A percentile compares a stretch with the other conserved stretches of the same genome.
phyloP scores from a whole-genome alignment of 2,888 invertebrate genomes.

The Lepidocyrtoides sp. region DNA sequence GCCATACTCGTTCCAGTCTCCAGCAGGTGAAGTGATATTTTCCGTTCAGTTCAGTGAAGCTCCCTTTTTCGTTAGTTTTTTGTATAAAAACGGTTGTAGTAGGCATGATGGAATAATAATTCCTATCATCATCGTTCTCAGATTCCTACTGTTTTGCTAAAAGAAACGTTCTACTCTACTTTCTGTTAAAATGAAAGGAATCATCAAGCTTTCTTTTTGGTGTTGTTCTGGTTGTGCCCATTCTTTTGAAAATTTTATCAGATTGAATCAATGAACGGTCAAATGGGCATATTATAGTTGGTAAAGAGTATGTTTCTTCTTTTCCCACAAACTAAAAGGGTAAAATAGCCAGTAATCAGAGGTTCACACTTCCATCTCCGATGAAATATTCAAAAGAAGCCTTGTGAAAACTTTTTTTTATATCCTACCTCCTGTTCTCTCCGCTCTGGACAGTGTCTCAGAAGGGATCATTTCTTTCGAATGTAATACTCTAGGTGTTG shows the following conservation, averaged over 20 bases:
- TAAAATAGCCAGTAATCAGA: neutral
- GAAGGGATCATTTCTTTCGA: conserved; percentile 1
- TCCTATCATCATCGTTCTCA: neutral
- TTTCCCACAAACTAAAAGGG: neutral
- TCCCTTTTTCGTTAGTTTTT: no score
- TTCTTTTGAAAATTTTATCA: neutral
- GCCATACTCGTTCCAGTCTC: conserved; percentile 32
- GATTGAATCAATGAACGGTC: conserved; percentile 1
- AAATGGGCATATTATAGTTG: neutral
- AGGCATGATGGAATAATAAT: no score
- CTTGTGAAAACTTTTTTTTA: neutral
- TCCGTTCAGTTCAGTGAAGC: neutral
- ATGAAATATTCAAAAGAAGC: conserved; percentile 53
- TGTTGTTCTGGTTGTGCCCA: neutral
- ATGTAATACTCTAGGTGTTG: neutral
- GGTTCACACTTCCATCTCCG: neutral
- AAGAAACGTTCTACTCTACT: neutral
- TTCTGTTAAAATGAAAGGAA: neutral
- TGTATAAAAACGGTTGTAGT: no score
- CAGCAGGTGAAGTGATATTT: conserved; percentile 26
- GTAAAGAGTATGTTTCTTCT: neutral
- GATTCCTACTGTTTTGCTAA: neutral
- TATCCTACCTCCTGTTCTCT: neutral
- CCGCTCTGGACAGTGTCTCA: neutral
- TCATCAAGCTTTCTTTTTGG: neutral